These are phyloP conservation scores for Hylia prasina DNA, from an alignment of 2,113 vertebrate species.

Conservation along the genomic window DNA sequence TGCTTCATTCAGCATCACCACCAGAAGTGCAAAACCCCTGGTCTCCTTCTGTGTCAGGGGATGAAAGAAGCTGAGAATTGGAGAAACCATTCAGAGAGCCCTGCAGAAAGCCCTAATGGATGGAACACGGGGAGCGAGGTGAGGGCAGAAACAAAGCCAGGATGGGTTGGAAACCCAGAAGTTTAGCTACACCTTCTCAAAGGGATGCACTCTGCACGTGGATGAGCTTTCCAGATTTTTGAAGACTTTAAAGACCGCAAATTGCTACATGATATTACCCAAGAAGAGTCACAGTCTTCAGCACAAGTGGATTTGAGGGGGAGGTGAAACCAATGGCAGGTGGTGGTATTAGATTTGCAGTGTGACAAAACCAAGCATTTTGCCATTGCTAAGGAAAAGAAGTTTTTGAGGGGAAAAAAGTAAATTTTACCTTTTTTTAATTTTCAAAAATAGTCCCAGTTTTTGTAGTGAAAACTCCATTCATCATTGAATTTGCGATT, in stretches of 20 bases:
- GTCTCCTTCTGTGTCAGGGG: neutral
- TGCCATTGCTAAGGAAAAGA: neutral
- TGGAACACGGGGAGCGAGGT: no score
- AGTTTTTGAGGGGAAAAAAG: neutral
- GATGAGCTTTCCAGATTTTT: neutral
- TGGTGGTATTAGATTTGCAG: neutral
- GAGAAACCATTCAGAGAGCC: neutral
- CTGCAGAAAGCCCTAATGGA: neutral
- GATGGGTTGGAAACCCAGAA: neutral
- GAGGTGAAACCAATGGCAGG: neutral
- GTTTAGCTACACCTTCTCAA: neutral
- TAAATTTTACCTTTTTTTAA: neutral
- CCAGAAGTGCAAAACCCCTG: neutral
- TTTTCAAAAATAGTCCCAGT: neutral
- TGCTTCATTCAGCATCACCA: neutral
- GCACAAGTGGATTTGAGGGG: neutral
- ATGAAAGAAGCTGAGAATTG: neutral
- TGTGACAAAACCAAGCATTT: neutral
- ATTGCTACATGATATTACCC: neutral
- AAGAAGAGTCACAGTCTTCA: neutral
- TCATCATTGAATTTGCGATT: neutral
- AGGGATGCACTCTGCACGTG: neutral
- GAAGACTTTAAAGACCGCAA: neutral
- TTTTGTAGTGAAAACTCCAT: neutral
- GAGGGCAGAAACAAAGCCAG: neutral